Conservation (phyloP, 2,888 invertebrate species). For the Bhutanitis thaidina region DNA sequence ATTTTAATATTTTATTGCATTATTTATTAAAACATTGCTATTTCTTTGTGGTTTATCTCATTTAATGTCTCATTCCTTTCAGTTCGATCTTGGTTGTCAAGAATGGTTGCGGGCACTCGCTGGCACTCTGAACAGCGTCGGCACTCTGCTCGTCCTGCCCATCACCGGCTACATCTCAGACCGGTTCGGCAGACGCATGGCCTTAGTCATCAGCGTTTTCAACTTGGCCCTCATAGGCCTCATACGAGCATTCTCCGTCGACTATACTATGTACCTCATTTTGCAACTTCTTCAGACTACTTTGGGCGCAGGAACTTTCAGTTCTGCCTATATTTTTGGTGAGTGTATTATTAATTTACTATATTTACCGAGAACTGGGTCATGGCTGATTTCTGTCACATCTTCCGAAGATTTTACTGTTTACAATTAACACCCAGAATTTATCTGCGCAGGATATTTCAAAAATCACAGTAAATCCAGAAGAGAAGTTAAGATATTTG, state of each 20-base stretch:
- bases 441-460: too few species aligned
- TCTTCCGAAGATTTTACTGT: too few species aligned
- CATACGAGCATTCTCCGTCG: slow-evolving; percentile 73
- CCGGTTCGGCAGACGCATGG: slow-evolving; percentile 75
- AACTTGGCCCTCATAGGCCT: slow-evolving; percentile 45
- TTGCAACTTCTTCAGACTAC: slow-evolving; percentile 65
- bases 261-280: slow-evolving; percentile 60
- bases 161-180: slow-evolving; percentile 85
- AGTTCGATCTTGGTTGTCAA: slow-evolving; percentile 83
- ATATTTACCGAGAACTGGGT: too few species aligned
- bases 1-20: too few species aligned
- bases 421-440: too few species aligned
- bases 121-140: slow-evolving; percentile 85
- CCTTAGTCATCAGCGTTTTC: slow-evolving; percentile 67
- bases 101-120: slow-evolving; percentile 85
- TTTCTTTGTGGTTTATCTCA: too few species aligned
- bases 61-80: slow-evolving; percentile 30
- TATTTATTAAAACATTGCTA: too few species aligned
- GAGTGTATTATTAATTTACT: slow-evolving; percentile 21
- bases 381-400: too few species aligned
- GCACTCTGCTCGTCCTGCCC: slow-evolving; percentile 84
- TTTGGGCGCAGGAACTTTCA: slow-evolving; percentile 60
- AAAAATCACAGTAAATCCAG: too few species aligned
- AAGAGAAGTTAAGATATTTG: too few species aligned
- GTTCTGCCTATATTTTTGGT: slow-evolving; percentile 50